Conservation (phyloP, 2,888 invertebrate genomes). For the Drosophila sordidula region DNA sequence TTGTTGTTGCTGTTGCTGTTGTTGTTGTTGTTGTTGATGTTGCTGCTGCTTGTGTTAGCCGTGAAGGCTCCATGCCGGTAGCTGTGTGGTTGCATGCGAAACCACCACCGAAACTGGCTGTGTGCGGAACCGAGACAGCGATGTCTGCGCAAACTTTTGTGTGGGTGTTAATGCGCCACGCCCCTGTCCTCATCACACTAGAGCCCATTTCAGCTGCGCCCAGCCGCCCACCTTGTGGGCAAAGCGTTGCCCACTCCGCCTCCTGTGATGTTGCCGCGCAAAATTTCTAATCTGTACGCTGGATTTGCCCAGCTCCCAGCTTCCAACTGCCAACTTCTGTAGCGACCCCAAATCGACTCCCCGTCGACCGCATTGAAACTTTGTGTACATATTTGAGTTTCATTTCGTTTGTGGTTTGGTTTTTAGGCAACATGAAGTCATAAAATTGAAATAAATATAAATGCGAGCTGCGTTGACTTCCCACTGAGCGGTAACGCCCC, state of each 20-base stretch:
- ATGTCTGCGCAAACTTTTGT: conserved; percentile 59
- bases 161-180: conserved; percentile 71
- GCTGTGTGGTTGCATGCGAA: conserved; percentile 75
- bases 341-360: conserved; percentile 14
- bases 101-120: conserved; percentile 61
- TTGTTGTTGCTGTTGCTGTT: conserved; percentile 19
- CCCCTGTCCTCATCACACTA: conserved; percentile 54
- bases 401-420: conserved; percentile 75
- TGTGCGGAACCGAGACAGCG: conserved; percentile 33
- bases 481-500: conserved; percentile 66
- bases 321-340: conserved; percentile 9
- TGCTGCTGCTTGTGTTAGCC: conserved; percentile 2
- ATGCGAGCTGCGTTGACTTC: conserved; percentile 65
- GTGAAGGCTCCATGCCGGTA: conserved; percentile 43
- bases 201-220: conserved; percentile 39
- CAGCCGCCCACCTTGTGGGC: conserved; percentile 1
- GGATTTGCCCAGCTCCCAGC: conserved; percentile 48
- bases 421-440: conserved; percentile 73
- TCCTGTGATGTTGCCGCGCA: conserved; percentile 56
- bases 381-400: conserved; percentile 79
- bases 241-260: conserved; percentile 20
- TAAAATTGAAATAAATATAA: conserved; percentile 81
- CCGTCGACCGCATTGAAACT: conserved; percentile 64
- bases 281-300: conserved; percentile 75
- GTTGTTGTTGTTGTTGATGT: too few relatives aligned